phyloP scores from a whole-genome alignment of 2,113 vertebrate genomes.

The Chascanopsetta lugubris region DNA sequence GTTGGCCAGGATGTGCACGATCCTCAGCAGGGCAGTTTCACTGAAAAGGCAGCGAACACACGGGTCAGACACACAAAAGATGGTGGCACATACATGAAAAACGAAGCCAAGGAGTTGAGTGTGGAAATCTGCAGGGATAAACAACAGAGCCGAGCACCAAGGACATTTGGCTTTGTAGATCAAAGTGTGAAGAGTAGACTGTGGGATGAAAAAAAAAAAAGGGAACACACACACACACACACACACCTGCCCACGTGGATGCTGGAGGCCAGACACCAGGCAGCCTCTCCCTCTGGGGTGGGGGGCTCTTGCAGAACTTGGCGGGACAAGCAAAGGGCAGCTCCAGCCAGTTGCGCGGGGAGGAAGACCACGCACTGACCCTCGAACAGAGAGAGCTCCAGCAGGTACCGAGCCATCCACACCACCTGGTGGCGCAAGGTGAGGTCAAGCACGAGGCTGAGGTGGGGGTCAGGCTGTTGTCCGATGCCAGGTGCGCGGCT shows the following conservation, averaged over 20 bases:
- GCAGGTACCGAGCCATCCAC: conserved; percentile 85
- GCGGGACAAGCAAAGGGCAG: conserved; percentile 83
- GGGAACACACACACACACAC: too few relatives aligned
- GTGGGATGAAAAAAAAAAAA: too few relatives aligned
- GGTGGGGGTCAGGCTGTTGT: too few relatives aligned
- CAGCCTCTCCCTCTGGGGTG: conserved; percentile 63
- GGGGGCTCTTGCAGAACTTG: conserved; percentile 70
- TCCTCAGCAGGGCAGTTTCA: conserved; percentile 71
- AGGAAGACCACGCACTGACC: conserved; percentile 81
- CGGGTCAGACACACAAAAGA: not conserved
- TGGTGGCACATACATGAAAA: not conserved
- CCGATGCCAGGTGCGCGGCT: too few relatives aligned
- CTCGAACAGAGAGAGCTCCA: conserved; percentile 86
- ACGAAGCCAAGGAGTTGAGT: not conserved
- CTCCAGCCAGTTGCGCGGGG: conserved; percentile 81
- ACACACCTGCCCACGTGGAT: conserved; percentile 82
- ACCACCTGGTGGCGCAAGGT: conserved; percentile 68
- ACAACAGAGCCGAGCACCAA: not conserved
- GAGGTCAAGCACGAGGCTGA: not conserved
- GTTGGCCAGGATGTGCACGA: conserved; percentile 77
- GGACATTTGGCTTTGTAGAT: too few relatives aligned
- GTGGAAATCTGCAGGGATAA: not conserved
- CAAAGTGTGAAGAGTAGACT: too few relatives aligned
- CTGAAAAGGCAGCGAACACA: conserved; percentile 62
- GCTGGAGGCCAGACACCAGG: conserved; percentile 73